phyloP scores from a whole-genome alignment of 2,888 invertebrate genomes.

The Metalampra italica region DNA sequence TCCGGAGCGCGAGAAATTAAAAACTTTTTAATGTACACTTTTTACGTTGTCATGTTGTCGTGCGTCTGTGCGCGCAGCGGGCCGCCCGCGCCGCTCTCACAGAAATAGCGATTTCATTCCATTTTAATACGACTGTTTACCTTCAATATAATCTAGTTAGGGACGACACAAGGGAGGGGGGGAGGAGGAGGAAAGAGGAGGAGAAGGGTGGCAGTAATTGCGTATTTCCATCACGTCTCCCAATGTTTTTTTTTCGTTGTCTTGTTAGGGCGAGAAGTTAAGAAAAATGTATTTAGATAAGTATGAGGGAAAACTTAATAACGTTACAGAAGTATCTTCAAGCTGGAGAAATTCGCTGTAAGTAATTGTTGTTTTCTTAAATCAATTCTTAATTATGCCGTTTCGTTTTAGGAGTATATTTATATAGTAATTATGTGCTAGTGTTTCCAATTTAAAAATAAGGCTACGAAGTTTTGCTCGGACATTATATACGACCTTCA shows the following conservation, averaged over 20 bases:
- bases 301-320: too few species aligned
- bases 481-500: too few species aligned
- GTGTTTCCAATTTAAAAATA: too few species aligned
- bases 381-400: too few species aligned
- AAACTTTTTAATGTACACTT: background rate
- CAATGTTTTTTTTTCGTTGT: slow-evolving; percentile 5
- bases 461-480: too few species aligned
- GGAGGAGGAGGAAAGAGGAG: slow-evolving; percentile 5
- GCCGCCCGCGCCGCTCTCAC: slow-evolving; percentile 35
- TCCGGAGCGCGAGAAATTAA: background rate
- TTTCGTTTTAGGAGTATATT: too few species aligned
- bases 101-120: slow-evolving; percentile 68
- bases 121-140: slow-evolving; percentile 71
- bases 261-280: background rate
- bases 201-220: slow-evolving; percentile 23
- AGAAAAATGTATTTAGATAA: background rate
- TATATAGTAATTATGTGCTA: too few species aligned
- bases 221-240: slow-evolving; percentile 34
- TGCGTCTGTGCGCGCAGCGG: slow-evolving; percentile 31
- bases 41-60: slow-evolving; percentile 10
- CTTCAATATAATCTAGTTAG: slow-evolving; percentile 61
- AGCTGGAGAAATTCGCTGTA: too few species aligned
- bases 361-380: too few species aligned
- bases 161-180: slow-evolving; percentile 16
- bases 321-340: background rate